Percentiles rank a stretch among this genome's conserved stretches.
Conservation (phyloP, 92 coral and sea anemone species). For the Porites lobata region DNA sequence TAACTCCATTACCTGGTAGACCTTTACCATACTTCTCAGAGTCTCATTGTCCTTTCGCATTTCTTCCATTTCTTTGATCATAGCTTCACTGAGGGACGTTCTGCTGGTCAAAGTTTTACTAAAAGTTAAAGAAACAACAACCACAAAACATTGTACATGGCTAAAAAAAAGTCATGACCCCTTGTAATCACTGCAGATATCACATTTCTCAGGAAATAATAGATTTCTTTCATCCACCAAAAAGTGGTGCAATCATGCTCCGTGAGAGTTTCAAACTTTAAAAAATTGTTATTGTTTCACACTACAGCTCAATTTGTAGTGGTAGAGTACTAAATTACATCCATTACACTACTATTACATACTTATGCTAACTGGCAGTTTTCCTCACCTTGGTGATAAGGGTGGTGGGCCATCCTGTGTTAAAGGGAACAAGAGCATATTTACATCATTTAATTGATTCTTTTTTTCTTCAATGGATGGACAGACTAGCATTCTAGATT, state of each 20-base stretch:
- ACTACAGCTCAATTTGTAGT: too few species aligned
- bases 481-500: too few species aligned
- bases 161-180: background rate
- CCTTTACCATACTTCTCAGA: constrained; percentile 31
- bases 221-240: too few species aligned
- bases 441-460: too few species aligned
- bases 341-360: background rate
- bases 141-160: background rate
- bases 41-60: constrained; percentile 31
- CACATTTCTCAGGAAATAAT: too few species aligned
- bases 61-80: constrained; percentile 39
- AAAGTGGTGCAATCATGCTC: too few species aligned
- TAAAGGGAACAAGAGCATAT: background rate
- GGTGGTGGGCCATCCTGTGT: constrained; percentile 46
- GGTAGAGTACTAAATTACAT: too few species aligned
- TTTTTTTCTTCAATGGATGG: too few species aligned
- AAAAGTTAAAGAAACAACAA: background rate
- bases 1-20: constrained; percentile 12
- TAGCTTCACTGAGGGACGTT: constrained; percentile 30
- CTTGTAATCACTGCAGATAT: too few species aligned
- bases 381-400: constrained; percentile 39
- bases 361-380: constrained; percentile 27
- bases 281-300: background rate
- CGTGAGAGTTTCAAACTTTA: background rate
- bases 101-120: background rate